A percentile compares a stretch with the other conserved stretches of the same genome.
Evolutionary conservation across 2,888 invertebrate genomes (phyloP).

Genomic region (Chouioia cunea): DNA sequence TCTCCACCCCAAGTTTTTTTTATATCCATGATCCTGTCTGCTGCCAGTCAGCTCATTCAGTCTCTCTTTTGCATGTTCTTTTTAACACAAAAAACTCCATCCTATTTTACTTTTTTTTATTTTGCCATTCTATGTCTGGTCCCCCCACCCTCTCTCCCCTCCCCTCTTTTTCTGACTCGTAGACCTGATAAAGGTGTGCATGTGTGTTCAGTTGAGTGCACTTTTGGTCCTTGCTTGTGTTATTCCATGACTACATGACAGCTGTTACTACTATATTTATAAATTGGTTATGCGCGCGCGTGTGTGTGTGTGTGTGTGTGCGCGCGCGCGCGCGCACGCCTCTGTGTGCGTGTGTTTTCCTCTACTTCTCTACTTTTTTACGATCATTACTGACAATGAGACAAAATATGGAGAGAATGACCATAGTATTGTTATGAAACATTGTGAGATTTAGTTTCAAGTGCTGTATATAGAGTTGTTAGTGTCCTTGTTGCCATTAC

Average conservation of each 20-base stretch:
- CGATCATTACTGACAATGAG: slow-evolving; percentile 35
- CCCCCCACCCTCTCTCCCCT: slow-evolving; percentile 37
- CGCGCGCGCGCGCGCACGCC: too few species aligned
- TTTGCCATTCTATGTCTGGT: slow-evolving; percentile 18
- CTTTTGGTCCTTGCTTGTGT: slow-evolving; percentile 47
- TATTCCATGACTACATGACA: slow-evolving; percentile 42
- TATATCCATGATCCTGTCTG: slow-evolving; percentile 42
- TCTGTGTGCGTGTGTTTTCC: slow-evolving; percentile 27
- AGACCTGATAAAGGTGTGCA: slow-evolving; percentile 33
- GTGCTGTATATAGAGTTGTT: slow-evolving; percentile 35
- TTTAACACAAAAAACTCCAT: slow-evolving; percentile 28
- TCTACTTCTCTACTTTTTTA: slow-evolving; percentile 14
- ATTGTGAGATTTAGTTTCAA: slow-evolving; percentile 35
- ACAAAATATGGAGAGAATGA: slow-evolving; percentile 40
- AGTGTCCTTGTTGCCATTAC: slow-evolving; percentile 47
- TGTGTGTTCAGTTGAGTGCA: slow-evolving; percentile 38
- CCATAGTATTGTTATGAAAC: slow-evolving; percentile 45
- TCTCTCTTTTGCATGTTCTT: slow-evolving; percentile 26
- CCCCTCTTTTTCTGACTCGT: slow-evolving; percentile 45
- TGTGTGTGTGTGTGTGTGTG: slow-evolving; percentile 25
- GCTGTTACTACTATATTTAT: slow-evolving; percentile 31
- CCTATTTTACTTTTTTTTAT: slow-evolving; percentile 38
- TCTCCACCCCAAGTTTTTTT: slow-evolving; percentile 44
- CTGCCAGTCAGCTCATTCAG: slow-evolving; percentile 34
- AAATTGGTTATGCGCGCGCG: slow-evolving; percentile 23